Conservation (phyloP, 2,797 vertebrate genomes). For the Mustela erminea region DNA sequence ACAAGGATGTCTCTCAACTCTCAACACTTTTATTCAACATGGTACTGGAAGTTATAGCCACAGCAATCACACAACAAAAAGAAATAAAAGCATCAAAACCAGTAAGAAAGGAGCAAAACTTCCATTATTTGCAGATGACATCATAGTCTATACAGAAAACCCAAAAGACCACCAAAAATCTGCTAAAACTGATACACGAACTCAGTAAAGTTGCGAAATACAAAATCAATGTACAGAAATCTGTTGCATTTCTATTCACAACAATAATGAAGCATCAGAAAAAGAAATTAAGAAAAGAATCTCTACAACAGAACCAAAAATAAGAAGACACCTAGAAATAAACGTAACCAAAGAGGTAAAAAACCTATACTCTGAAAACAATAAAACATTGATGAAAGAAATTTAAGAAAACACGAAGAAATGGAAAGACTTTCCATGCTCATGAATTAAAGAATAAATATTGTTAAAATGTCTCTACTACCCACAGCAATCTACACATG, state of each 20-base stretch:
- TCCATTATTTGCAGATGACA: background rate
- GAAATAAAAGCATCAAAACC: background rate
- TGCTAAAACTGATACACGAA: background rate
- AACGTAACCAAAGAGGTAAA: background rate
- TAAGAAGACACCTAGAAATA: background rate
- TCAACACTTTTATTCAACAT: background rate
- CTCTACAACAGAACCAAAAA: background rate
- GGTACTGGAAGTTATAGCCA: background rate
- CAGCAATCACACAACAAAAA: background rate
- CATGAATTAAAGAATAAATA: background rate
- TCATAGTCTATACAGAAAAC: background rate
- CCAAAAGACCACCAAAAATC: background rate
- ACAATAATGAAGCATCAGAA: background rate
- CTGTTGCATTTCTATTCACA: background rate
- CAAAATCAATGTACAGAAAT: background rate
- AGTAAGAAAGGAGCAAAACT: background rate
- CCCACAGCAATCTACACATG: background rate
- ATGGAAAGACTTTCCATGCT: background rate
- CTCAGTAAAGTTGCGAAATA: background rate
- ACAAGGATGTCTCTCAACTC: background rate
- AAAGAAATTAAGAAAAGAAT: background rate
- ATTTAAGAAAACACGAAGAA: background rate
- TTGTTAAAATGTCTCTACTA: background rate
- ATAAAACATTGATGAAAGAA: background rate
- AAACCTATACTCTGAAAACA: background rate